These are phyloP conservation scores for Progne subis DNA, from an alignment of 2,113 vertebrate genomes.

Conservation along the genomic window DNA sequence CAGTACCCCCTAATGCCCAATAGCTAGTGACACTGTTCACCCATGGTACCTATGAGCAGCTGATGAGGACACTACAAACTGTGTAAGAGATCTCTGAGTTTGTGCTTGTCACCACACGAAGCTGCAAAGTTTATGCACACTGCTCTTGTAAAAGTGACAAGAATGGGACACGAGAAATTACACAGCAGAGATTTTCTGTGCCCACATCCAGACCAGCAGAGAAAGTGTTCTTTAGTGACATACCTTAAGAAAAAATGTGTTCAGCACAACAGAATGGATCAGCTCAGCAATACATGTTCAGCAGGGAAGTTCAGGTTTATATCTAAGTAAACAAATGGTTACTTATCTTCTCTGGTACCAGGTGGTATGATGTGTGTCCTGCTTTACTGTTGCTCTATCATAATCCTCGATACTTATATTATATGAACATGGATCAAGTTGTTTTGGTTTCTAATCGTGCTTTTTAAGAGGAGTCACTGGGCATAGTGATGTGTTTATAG, in stretches of 20 bases:
- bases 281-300: not conserved
- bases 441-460: not conserved
- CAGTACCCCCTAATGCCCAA: too few species aligned
- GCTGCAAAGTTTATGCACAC: not conserved
- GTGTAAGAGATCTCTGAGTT: not conserved
- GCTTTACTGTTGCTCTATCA: not conserved
- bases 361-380: not conserved
- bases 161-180: not conserved
- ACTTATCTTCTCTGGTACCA: not conserved
- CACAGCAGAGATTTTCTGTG: not conserved
- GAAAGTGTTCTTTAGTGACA: not conserved
- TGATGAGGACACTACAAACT: not conserved
- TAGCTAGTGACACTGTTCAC: not conserved
- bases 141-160: not conserved
- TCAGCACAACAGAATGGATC: not conserved
- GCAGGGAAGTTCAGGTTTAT: not conserved
- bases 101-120: not conserved
- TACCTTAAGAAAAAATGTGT: not conserved
- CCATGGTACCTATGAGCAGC: not conserved
- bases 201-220: not conserved
- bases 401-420: not conserved
- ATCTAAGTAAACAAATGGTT: not conserved
- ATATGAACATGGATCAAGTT: not conserved
- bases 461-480: slow-evolving; percentile 18
- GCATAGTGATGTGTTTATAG: slow-evolving; percentile 10